Evolutionary conservation across 1,140 invertebrate genomes (phyloP).

Genomic region (Drosophila lacertosa): DNA sequence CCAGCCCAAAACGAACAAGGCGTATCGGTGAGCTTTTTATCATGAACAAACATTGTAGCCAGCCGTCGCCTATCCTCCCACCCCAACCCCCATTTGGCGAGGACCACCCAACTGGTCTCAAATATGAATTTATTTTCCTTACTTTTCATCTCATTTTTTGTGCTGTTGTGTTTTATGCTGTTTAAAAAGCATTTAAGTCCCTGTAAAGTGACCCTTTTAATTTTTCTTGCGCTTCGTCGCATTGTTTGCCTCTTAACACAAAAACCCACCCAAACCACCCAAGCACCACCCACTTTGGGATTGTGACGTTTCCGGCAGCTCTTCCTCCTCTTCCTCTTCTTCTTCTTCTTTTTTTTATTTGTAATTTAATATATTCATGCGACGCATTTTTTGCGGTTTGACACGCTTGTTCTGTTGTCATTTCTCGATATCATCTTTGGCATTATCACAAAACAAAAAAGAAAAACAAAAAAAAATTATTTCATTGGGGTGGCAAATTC

Average conservation of each 20-base stretch:
- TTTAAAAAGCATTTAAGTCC: conserved; percentile 71
- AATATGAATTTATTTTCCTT: conserved; percentile 83
- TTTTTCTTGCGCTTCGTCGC: conserved; percentile 69
- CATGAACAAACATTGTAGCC: conserved; percentile 61
- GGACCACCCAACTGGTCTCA: conserved; percentile 40
- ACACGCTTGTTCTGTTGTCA: conserved; percentile 78
- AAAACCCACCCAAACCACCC: conserved; percentile 44
- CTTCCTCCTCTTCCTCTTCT: not conserved
- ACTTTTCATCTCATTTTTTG: conserved; percentile 77
- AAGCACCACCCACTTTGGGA: conserved; percentile 24
- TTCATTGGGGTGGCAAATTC: not conserved
- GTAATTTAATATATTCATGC: conserved; percentile 80
- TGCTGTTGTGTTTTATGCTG: conserved; percentile 50
- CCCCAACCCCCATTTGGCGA: not conserved
- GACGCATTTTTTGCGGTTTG: conserved; percentile 78
- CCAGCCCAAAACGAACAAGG: conserved; percentile 27
- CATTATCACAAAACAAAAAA: conserved; percentile 14
- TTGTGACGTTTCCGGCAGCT: conserved; percentile 38
- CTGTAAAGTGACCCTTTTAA: conserved; percentile 84
- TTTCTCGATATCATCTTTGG: conserved; percentile 53
- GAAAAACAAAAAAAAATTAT: no score
- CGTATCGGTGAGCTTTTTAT: conserved; percentile 61
- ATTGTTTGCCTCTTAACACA: conserved; percentile 76
- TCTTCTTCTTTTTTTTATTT: conserved; percentile 1
- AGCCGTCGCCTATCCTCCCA: conserved; percentile 3